Conservation (phyloP, 2,888 invertebrate genomes). For the Gandaritis pyraliata region DNA sequence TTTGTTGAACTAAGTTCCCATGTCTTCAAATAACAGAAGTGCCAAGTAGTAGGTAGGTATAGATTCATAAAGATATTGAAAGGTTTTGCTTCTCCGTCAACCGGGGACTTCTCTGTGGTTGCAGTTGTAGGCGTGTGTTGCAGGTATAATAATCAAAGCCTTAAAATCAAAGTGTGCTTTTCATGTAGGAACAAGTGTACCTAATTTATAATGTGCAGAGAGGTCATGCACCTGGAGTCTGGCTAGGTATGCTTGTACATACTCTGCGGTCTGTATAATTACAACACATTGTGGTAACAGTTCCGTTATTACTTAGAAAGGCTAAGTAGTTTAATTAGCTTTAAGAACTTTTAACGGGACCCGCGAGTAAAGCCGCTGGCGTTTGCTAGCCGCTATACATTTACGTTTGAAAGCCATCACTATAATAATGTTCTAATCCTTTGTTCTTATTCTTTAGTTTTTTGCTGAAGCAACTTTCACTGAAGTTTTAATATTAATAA, state of each 20-base stretch:
- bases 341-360: background rate
- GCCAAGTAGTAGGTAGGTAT: too few relatives aligned
- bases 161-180: too few relatives aligned
- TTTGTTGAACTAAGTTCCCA: too few relatives aligned
- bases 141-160: too few relatives aligned
- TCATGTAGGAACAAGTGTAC: too few relatives aligned
- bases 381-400: background rate
- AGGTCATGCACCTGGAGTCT: slow-evolving; percentile 15
- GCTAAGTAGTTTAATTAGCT: background rate
- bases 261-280: slow-evolving; percentile 10
- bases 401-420: background rate
- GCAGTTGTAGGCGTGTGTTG: too few relatives aligned
- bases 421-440: background rate
- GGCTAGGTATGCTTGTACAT: background rate
- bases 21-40: too few relatives aligned
- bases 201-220: background rate
- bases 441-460: background rate
- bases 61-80: too few relatives aligned
- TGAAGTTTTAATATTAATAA: background rate
- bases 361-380: background rate
- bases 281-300: background rate
- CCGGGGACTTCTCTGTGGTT: too few relatives aligned
- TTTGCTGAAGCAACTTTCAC: background rate
- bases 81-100: too few relatives aligned
- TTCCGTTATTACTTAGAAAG: background rate